Evolutionary conservation across 2,113 vertebrate genomes (phyloP).

Genomic region (Meles meles): DNA sequence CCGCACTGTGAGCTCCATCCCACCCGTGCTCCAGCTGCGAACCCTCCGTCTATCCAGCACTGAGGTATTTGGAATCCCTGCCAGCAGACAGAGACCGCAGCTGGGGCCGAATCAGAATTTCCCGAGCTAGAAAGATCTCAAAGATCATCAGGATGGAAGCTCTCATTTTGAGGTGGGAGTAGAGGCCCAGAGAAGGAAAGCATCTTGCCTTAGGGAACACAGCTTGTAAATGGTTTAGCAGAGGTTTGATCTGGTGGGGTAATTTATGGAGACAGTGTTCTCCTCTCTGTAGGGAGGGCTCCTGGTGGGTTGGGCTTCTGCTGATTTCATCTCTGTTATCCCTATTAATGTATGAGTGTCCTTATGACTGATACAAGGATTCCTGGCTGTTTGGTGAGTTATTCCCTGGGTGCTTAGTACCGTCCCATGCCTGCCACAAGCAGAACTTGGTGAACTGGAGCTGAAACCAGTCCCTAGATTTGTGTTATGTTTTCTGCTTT

Average conservation of each 20-base stretch:
- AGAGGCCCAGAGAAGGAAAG: not conserved
- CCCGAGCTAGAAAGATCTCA: not conserved
- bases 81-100: not conserved
- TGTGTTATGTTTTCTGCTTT: not conserved
- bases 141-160: not conserved
- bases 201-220: not conserved
- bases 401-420: not conserved
- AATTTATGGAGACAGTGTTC: not conserved
- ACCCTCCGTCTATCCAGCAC: not conserved
- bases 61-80: not conserved
- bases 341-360: not conserved
- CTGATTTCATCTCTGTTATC: not conserved
- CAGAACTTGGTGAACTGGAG: not conserved
- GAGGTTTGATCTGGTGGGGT: not conserved
- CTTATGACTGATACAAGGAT: not conserved
- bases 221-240: not conserved
- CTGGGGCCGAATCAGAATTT: not conserved
- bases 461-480: not conserved
- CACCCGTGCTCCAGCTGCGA: not conserved
- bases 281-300: not conserved
- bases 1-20: rapidly evolving
- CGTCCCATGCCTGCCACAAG: not conserved
- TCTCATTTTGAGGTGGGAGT: not conserved
- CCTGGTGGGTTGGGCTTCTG: not conserved
- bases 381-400: not conserved